Conservation (phyloP, 2,888 invertebrate genomes). For the Gastracanthus pulcherrimus region DNA sequence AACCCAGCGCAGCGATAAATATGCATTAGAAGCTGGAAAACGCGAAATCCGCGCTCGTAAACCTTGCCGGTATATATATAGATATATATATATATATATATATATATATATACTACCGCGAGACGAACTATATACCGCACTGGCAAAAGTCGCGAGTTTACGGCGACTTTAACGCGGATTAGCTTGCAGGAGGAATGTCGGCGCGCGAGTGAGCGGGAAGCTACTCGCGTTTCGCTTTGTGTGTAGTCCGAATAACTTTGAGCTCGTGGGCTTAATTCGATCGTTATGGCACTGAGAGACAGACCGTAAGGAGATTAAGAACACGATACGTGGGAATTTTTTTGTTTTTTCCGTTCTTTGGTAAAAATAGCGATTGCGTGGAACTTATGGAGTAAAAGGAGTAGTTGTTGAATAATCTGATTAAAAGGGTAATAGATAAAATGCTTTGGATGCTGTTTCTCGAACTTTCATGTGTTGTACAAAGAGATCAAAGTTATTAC, state of each 20-base stretch:
- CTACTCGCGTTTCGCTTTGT: neutral
- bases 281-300: neutral
- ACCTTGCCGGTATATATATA: neutral
- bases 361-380: neutral
- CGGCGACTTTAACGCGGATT: neutral
- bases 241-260: neutral
- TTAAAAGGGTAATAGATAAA: no score
- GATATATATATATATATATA: no score
- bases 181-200: neutral
- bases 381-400: no score
- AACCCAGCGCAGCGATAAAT: neutral
- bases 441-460: no score
- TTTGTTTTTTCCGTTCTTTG: no score
- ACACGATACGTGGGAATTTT: no score
- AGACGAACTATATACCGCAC: no score
- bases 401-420: no score
- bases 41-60: slow-evolving; percentile 17
- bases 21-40: slow-evolving; percentile 22
- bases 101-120: no score
- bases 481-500: no score
- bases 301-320: neutral
- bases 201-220: neutral
- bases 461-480: no score
- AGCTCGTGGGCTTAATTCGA: slow-evolving; percentile 1
- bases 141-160: neutral